Percentiles rank a stretch among this genome's conserved stretches.
Conservation (phyloP, 2,888 invertebrate species). For the Tenthredo distinguenda region DNA sequence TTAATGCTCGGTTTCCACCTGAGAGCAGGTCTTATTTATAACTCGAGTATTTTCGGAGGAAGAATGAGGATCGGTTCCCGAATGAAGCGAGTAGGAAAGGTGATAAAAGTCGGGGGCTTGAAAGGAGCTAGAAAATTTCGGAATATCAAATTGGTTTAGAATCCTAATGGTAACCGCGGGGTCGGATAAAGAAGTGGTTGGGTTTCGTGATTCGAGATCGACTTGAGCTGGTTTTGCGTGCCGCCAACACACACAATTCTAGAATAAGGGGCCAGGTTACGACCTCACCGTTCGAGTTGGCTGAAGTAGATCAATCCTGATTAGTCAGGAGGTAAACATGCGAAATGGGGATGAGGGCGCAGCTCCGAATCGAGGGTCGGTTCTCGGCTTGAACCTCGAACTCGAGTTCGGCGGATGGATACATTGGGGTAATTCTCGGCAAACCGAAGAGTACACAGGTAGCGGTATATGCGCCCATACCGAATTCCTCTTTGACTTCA, state of each 20-base stretch:
- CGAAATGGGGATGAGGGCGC: slow-evolving; percentile 9
- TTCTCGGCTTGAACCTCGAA: neutral
- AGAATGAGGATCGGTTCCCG: neutral
- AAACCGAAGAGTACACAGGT: neutral
- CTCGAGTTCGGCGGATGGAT: neutral
- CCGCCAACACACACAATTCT: neutral
- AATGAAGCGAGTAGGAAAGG: neutral
- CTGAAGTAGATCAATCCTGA: slow-evolving; percentile 52
- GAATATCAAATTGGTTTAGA: neutral
- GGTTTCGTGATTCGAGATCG: slow-evolving; percentile 29
- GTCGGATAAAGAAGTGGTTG: slow-evolving; percentile 1
- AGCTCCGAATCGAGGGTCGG: slow-evolving; percentile 27
- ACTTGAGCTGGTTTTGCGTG: slow-evolving; percentile 21
- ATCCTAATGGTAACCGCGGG: neutral
- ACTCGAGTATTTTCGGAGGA: neutral
- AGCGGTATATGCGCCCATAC: neutral
- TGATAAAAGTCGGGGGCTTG: neutral
- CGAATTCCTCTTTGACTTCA: neutral
- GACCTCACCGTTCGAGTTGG: slow-evolving; percentile 45
- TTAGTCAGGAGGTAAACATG: slow-evolving; percentile 53
- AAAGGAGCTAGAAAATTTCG: neutral
- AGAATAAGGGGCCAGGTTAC: slow-evolving; percentile 5
- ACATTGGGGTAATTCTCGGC: neutral
- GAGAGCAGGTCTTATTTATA: neutral
- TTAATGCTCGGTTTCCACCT: neutral